Conservation (phyloP, 2,888 invertebrate genomes). For the Drosophila cyrtoloma region DNA sequence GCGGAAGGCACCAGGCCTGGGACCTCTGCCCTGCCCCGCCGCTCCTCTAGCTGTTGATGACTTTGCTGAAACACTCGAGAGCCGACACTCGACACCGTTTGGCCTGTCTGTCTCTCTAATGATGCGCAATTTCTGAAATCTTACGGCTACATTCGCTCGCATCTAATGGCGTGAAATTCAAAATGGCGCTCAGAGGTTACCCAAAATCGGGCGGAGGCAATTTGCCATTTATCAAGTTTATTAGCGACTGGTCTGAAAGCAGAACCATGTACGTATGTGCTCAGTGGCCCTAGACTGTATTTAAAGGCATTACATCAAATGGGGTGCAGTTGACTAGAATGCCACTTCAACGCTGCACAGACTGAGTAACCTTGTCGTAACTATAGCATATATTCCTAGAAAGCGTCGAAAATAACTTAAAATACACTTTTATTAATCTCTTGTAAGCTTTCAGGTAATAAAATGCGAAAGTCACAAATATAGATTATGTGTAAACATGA, state of each 20-base stretch:
- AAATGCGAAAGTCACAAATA: not conserved
- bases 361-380: not conserved
- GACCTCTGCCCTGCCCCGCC: not conserved
- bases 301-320: slow-evolving; percentile 15
- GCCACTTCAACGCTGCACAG: not conserved
- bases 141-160: slow-evolving; percentile 47
- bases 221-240: slow-evolving; percentile 76
- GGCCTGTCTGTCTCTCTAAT: slow-evolving; percentile 61
- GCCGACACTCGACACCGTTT: slow-evolving; percentile 69
- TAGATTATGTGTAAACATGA: slow-evolving; percentile 1
- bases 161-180: slow-evolving; percentile 75
- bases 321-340: slow-evolving; percentile 12
- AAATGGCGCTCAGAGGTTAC: slow-evolving; percentile 65
- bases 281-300: slow-evolving; percentile 6
- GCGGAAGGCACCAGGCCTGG: slow-evolving; percentile 6
- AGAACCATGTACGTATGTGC: slow-evolving; percentile 3
- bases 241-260: slow-evolving; percentile 51
- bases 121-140: slow-evolving; percentile 77
- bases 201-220: slow-evolving; percentile 28
- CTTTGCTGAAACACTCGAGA: slow-evolving; percentile 58
- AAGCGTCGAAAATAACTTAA: not conserved
- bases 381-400: not conserved
- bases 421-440: not conserved
- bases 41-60: slow-evolving; percentile 46
- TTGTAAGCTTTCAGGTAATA: no score